A percentile compares a stretch with the other conserved stretches of the same genome.
Conservation (phyloP, 2,888 invertebrate species). For the Drosophila monieri region DNA sequence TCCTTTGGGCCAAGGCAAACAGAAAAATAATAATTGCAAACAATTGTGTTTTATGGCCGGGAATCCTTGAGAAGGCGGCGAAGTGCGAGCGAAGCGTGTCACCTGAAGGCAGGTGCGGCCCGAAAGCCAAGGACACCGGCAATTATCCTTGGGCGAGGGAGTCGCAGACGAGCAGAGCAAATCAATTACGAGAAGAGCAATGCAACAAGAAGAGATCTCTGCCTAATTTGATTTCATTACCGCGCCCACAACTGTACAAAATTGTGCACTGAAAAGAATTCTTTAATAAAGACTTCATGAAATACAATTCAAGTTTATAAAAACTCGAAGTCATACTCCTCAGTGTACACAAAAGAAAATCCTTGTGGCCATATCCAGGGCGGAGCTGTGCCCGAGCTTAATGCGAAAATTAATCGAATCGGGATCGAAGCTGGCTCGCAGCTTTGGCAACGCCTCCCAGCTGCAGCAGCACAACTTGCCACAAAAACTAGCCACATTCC, state of each 20-base stretch:
- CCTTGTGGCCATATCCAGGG: conserved; percentile 49
- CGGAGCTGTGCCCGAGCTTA: conserved; percentile 79
- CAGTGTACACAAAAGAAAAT: conserved; percentile 26
- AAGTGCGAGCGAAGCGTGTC: conserved; percentile 54
- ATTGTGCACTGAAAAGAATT: conserved; percentile 25
- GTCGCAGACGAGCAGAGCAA: conserved; percentile 46
- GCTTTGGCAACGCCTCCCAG: conserved; percentile 70
- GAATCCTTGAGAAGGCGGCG: conserved; percentile 52
- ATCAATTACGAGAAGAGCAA: conserved; percentile 58
- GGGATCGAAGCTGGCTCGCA: conserved; percentile 66
- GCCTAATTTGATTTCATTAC: conserved; percentile 84
- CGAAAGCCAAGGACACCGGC: conserved; percentile 46
- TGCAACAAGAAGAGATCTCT: conserved; percentile 64
- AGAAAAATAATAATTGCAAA: conserved; percentile 59
- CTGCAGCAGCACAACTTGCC: conserved; percentile 20
- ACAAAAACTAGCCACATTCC: conserved; percentile 16
- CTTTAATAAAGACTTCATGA: no score
- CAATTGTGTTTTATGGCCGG: conserved; percentile 64
- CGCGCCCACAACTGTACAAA: conserved; percentile 79
- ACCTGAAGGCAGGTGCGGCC: conserved; percentile 51
- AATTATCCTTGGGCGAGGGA: conserved; percentile 66
- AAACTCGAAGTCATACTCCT: no score
- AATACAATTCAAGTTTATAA: no score
- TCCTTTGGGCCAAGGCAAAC: conserved; percentile 51
- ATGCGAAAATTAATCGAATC: conserved; percentile 83